Conservation (phyloP, 2,888 invertebrate species). For the Tipula helvola region DNA sequence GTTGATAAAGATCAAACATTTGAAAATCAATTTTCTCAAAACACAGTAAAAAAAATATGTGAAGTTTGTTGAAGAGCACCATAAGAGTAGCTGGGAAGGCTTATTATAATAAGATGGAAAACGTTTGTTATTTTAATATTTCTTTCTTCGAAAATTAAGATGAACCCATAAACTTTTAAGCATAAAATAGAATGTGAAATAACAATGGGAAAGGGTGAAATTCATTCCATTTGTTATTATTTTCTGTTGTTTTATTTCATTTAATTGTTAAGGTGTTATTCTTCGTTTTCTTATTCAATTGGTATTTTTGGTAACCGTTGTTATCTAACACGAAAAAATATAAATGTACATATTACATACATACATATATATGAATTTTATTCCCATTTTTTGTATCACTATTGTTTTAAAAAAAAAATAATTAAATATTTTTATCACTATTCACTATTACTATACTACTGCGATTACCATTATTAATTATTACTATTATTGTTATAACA, state of each 20-base stretch:
- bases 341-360: too few relatives aligned
- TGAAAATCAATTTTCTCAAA: background rate
- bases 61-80: background rate
- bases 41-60: background rate
- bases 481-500: background rate
- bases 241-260: background rate
- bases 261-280: background rate
- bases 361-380: background rate
- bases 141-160: background rate
- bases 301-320: background rate
- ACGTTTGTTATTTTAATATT: background rate
- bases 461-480: background rate
- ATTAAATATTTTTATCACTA: too few relatives aligned
- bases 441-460: background rate
- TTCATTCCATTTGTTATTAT: background rate
- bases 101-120: background rate
- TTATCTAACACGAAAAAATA: background rate
- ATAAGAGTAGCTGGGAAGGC: background rate
- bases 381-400: background rate
- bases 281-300: background rate
- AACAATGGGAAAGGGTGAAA: background rate
- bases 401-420: too few relatives aligned
- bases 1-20: background rate
- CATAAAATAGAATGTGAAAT: background rate
- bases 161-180: background rate